Evolutionary conservation across 2,797 vertebrate genomes (phyloP).

Genomic region (Nyctibius grandis): DNA sequence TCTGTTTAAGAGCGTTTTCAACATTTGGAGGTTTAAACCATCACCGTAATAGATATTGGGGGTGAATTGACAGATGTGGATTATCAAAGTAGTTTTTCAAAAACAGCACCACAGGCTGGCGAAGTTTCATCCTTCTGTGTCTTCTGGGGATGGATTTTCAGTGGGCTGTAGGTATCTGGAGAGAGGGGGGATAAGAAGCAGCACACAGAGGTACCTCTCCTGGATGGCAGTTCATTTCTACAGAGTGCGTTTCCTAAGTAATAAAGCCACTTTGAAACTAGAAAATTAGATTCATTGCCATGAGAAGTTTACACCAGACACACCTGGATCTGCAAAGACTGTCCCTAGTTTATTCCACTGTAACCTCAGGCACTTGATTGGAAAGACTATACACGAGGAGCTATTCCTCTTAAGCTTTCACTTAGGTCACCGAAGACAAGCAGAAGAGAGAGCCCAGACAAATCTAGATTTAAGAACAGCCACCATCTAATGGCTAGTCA

Average conservation of each 20-base stretch:
- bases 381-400: background rate
- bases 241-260: background rate
- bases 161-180: background rate
- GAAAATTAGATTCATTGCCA: background rate
- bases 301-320: background rate
- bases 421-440: background rate
- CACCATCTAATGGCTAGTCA: background rate
- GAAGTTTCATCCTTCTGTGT: background rate
- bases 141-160: background rate
- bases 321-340: background rate
- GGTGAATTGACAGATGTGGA: background rate
- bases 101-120: background rate
- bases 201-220: fast-evolving
- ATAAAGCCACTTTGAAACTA: background rate
- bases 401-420: background rate
- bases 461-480: background rate
- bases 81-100: background rate
- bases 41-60: background rate
- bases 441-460: background rate
- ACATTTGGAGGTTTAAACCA: background rate
- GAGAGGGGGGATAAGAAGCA: background rate
- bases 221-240: background rate
- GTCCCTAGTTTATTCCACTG: background rate
- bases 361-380: background rate
- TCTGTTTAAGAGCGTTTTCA: background rate